Evolutionary conservation across 2,888 invertebrate genomes (phyloP).

Genomic region (Diadromus collaris): DNA sequence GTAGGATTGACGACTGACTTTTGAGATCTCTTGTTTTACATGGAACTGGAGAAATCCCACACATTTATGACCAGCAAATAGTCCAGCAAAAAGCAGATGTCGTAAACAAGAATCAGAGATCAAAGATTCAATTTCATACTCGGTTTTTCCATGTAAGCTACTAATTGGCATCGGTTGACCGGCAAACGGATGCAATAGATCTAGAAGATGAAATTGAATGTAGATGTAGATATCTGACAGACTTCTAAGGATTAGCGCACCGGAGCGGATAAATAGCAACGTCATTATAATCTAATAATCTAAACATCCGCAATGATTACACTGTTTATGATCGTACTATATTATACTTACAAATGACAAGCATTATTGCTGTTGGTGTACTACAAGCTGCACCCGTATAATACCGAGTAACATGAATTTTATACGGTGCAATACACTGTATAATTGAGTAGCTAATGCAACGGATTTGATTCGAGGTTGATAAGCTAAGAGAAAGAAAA

Average conservation of each 20-base stretch:
- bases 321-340: no score
- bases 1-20: conserved; percentile 64
- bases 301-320: no score
- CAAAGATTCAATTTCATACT: background rate
- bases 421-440: background rate
- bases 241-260: background rate
- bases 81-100: background rate
- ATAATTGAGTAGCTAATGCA: conserved; percentile 5
- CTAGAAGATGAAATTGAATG: background rate
- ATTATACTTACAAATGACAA: no score
- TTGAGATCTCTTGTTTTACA: background rate
- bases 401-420: no score
- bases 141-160: background rate
- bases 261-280: no score
- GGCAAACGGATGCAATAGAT: background rate
- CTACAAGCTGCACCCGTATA: no score
- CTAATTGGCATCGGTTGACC: background rate
- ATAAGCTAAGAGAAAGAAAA: conserved; percentile 3
- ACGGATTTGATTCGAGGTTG: conserved; percentile 13
- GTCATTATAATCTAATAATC: no score
- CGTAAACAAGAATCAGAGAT: background rate
- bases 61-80: background rate
- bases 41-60: background rate
- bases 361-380: no score
- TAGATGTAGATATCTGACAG: background rate